Evolutionary conservation across 1,140 invertebrate genomes (phyloP).

Genomic region (Drosophila mojavensis): DNA sequence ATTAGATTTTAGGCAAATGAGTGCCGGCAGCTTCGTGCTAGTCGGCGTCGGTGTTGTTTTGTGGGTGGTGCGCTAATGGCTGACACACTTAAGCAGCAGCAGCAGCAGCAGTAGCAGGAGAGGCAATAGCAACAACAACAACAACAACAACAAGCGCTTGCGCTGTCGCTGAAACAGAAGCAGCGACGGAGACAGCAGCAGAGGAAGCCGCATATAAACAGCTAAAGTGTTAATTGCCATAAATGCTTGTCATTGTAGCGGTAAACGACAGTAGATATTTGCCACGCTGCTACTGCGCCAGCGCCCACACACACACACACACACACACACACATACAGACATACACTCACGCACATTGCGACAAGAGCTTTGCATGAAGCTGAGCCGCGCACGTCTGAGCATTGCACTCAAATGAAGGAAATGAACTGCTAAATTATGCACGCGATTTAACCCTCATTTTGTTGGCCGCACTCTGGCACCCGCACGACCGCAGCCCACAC

Average conservation of each 20-base stretch:
- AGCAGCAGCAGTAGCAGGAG: constrained; percentile 11
- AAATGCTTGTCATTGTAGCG: constrained; percentile 84
- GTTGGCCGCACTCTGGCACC: constrained; percentile 55
- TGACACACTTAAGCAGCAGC: constrained; percentile 77
- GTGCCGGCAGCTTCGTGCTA: constrained; percentile 2
- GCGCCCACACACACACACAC: constrained; percentile 46
- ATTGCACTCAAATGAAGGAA: constrained; percentile 82
- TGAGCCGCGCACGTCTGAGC: constrained; percentile 59
- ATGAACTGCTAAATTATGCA: constrained; percentile 84
- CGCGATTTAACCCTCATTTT: constrained; percentile 82
- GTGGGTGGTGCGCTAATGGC: constrained; percentile 67
- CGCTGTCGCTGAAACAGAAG: constrained; percentile 28
- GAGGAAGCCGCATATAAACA: constrained; percentile 79
- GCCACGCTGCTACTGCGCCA: constrained; percentile 72
- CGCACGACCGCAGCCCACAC: constrained; percentile 16
- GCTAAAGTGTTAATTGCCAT: constrained; percentile 84
- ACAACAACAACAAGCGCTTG: constrained; percentile 22
- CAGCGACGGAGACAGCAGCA: constrained; percentile 20
- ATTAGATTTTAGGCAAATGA: constrained; percentile 57
- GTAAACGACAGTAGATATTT: constrained; percentile 83
- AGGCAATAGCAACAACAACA: constrained; percentile 9
- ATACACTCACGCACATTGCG: constrained; percentile 2
- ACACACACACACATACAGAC: neutral
- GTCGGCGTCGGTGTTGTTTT: constrained; percentile 29
- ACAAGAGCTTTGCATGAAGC: constrained; percentile 28